Evolutionary conservation across 2,797 vertebrate genomes (phyloP).

Genomic region (Merluccius polli): DNA sequence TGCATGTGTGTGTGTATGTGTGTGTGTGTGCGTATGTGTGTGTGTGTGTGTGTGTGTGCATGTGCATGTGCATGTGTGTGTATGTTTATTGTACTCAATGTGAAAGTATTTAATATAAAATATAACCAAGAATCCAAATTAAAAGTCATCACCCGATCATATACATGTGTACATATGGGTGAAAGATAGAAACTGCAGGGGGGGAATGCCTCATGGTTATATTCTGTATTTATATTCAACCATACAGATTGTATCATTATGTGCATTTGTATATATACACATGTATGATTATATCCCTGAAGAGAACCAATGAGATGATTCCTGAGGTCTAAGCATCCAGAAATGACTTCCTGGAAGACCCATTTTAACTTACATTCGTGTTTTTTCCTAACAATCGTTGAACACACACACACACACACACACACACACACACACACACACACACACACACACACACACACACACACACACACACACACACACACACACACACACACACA

Average conservation of each 20-base stretch:
- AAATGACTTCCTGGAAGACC: background rate
- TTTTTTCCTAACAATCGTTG: background rate
- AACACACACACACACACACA: background rate
- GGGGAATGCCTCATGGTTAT: background rate
- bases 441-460: background rate
- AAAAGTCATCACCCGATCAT: background rate
- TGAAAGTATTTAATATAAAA: background rate
- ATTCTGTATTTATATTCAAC: background rate
- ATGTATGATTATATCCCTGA: background rate
- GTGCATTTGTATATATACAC: background rate
- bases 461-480: background rate
- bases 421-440: background rate
- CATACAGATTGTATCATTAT: background rate
- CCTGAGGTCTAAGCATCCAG: background rate
- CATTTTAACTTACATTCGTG: background rate
- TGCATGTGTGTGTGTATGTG: slow-evolving; percentile 4
- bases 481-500: background rate
- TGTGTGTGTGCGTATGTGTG: background rate
- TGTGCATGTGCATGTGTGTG: background rate
- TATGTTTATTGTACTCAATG: background rate
- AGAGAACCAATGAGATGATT: no score
- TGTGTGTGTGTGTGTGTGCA: slow-evolving; percentile 1
- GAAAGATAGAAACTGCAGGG: background rate
- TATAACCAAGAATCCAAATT: background rate
- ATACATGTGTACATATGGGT: background rate